Evolutionary conservation across 1,140 invertebrate genomes (phyloP), one percentile per base, ranked within the genome.

Genomic region (Hyles vespertilio): DNA sequence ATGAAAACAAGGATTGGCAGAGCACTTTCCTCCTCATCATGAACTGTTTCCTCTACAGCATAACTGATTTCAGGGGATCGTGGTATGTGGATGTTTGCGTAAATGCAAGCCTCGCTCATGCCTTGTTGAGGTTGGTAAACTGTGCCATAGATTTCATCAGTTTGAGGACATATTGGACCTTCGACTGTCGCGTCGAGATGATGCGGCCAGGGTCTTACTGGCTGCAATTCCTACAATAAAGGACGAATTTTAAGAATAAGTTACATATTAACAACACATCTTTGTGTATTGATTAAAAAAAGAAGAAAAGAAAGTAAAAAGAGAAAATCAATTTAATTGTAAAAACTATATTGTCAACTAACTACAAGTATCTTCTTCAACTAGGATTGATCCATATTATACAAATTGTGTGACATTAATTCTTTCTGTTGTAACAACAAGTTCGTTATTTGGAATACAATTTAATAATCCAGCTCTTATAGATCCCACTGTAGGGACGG

Each of bases 1-100:
- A 96, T 90, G 88, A 92, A 96, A 2, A 95, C 91, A 2, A 86
- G 58, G 34, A 88, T 77, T 81, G 95, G 92, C 0, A 95, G 92
- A 3, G 70, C 74, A 2, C 47, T 58, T 33, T 51, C 44, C 2
- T 10, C 5, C n/a, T n/a, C 4, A 47, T 54, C 11, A 34, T 7
- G 8, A 3, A 34, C 61, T 2, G 34, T 5, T 51, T 9, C 2
- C 3, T 51, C 49, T 1, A 6, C 2, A 51, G 72, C 5, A 83
- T 56, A 0, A 68, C 68, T 5, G 68, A 22, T 22, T 22, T 22
- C 22, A 22, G 22, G 22, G 22, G 22, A 22, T 22, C 34, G 1
- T 74, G 84, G 84, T 5, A 82, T 74, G 58, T 83, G 74, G 2
- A 87, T 59, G 44, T 86, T 84, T 10, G 77, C 81, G 47, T 73